These are phyloP conservation scores for Linepithema humile DNA, from an alignment of 1,140 invertebrate species.

Conservation along the genomic window DNA sequence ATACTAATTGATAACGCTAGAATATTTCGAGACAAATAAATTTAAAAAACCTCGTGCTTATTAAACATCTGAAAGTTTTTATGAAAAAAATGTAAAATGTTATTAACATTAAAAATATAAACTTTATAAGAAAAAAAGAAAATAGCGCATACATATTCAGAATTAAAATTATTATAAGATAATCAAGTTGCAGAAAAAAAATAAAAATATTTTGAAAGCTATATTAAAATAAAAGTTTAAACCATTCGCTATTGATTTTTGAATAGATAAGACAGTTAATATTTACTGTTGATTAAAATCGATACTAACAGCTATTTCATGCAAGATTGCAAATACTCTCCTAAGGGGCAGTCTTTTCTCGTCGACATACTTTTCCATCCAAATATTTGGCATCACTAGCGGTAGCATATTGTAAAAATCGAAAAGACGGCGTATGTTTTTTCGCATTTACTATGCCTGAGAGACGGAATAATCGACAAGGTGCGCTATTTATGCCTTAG, in stretches of 20 bases:
- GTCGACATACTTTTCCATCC: conserved; percentile 16
- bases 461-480: conserved; percentile 9
- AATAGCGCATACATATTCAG: background rate
- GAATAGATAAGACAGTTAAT: background rate
- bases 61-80: background rate
- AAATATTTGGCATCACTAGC: conserved; percentile 24
- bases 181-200: background rate
- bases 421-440: background rate
- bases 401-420: background rate
- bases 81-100: background rate
- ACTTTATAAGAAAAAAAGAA: background rate
- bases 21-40: background rate
- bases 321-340: conserved; percentile 2
- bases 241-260: background rate
- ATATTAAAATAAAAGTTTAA: background rate
- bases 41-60: background rate
- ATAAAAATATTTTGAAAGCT: background rate
- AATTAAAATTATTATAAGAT: background rate
- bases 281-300: conserved; percentile 30
- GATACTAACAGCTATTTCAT: background rate
- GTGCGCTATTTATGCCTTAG: background rate
- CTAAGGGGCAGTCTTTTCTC: background rate
- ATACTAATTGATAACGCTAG: background rate
- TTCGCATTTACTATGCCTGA: background rate
- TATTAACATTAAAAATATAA: background rate